Base-by-base conservation (phyloP, 2,888 invertebrate species). In the Lasioglossum marginatum region DNA sequence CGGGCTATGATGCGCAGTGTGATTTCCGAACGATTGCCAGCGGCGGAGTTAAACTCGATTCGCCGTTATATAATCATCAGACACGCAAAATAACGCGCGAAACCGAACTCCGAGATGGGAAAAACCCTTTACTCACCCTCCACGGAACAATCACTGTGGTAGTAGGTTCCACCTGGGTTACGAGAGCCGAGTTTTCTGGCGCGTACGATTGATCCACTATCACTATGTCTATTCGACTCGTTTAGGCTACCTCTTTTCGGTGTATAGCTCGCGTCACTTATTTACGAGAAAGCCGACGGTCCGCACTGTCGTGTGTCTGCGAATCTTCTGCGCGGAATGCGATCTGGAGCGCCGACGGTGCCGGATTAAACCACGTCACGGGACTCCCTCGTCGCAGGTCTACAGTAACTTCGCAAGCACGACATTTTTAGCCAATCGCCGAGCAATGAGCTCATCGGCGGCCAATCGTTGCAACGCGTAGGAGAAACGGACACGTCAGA, bases 111-210 rank as follows among this genome's bases (percentile, higher is more conserved):
- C n/a, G 14, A 5, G 1, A 60, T 27, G 63, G 4, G 1, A 63
- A 27, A 31, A 63, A 16, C 14, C 60, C 4, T 63, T 14, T 63
- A 63, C 93, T 92, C 81, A 93, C 93, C 93, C 93, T 92, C 93
- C 92, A 85, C 83, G 88, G 88, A 84, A 91, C 91, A 72, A 92
- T 92, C 68, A 85, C 77, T 79, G 74, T 79, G 79, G 79, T 60
- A 87, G 84, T 86, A 84, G 75, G 81, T 87, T 91, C 92, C 92
- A 91, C 92, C 88, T 83, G 91, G 83, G 79, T 76, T 79, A 86
- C 71, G 73, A 43, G 31, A 31, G 52, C 12, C 77, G n/a, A 31
- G 16, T 31, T 68, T 37, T 14, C 78, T 72, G 68, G 31, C 60
- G 10, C 16, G 48, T 8, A 10, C 34, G 14, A 23, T 16, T 19